Evolutionary conservation across 2,888 invertebrate genomes (phyloP).

Genomic region (Callyntrura sp.): DNA sequence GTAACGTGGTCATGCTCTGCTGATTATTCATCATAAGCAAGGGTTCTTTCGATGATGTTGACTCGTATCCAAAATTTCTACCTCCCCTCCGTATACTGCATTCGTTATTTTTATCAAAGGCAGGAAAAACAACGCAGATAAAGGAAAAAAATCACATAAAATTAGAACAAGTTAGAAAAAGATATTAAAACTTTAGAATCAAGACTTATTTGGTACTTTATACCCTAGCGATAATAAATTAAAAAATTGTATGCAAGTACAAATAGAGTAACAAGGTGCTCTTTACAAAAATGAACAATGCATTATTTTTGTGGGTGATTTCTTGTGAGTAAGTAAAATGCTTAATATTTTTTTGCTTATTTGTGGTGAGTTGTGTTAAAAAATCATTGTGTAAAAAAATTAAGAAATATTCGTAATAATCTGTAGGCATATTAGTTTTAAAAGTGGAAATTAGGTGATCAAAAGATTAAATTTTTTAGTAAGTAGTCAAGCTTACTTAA

Average conservation of each 20-base stretch:
- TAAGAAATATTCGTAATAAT: background rate
- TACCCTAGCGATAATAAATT: background rate
- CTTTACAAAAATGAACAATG: conserved; percentile 36
- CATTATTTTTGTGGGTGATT: background rate
- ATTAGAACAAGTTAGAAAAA: conserved; percentile 21
- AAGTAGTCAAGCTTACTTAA: conserved; percentile 85
- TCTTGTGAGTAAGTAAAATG: conserved; percentile 9
- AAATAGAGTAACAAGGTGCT: conserved; percentile 52
- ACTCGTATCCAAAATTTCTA: conserved; percentile 79
- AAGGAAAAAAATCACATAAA: conserved; percentile 47
- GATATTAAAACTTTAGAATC: background rate
- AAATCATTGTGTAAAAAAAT: background rate
- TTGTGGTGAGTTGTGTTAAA: conserved; percentile 28
- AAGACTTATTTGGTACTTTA: conserved; percentile 51
- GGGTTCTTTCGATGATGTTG: conserved; percentile 66
- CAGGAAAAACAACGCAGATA: conserved; percentile 26
- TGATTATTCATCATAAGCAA: conserved; percentile 63
- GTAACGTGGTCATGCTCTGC: conserved; percentile 73
- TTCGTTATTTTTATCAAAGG: background rate
- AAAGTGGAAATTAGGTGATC: background rate
- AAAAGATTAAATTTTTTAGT: conserved; percentile 48
- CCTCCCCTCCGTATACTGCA: conserved; percentile 71
- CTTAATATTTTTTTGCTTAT: background rate
- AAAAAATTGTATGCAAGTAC: conserved; percentile 36
- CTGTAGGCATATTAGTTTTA: background rate